Evolutionary conservation across 2,888 invertebrate genomes (phyloP).

Genomic region (Sepioteuthis lessoniana): DNA sequence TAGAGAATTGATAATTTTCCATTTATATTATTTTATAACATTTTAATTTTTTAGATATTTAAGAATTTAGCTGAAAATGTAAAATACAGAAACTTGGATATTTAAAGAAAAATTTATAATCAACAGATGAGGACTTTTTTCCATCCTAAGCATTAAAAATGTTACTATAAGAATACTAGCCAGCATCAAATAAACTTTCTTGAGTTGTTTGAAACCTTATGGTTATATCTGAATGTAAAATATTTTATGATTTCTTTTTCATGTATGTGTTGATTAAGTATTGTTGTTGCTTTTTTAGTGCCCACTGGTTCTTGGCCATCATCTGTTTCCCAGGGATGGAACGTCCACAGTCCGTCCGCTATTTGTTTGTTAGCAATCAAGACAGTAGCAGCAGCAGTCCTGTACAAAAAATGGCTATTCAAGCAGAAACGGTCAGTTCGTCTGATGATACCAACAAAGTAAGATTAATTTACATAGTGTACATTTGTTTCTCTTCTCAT

Average conservation of each 20-base stretch:
- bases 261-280: background rate
- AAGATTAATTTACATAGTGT: background rate
- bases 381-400: background rate
- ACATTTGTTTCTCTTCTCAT: background rate
- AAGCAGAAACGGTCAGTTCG: conserved; percentile 39
- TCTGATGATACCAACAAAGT: conserved; percentile 47
- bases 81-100: too few species aligned
- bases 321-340: conserved; percentile 89
- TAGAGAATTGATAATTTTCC: too few species aligned
- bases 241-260: too few species aligned
- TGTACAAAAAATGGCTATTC: conserved; percentile 34
- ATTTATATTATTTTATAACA: background rate
- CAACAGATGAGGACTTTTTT: too few species aligned
- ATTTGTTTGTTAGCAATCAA: conserved; percentile 52
- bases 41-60: background rate
- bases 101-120: too few species aligned
- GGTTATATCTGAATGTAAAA: background rate
- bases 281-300: conserved; percentile 74
- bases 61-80: background rate
- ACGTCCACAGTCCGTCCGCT: conserved; percentile 57
- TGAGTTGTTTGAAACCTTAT: background rate
- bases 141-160: too few species aligned
- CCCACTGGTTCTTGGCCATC: conserved; percentile 98
- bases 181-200: background rate
- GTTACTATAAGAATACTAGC: background rate